phyloP scores from a whole-genome alignment of 2,113 vertebrate genomes.

The Zeus faber region DNA sequence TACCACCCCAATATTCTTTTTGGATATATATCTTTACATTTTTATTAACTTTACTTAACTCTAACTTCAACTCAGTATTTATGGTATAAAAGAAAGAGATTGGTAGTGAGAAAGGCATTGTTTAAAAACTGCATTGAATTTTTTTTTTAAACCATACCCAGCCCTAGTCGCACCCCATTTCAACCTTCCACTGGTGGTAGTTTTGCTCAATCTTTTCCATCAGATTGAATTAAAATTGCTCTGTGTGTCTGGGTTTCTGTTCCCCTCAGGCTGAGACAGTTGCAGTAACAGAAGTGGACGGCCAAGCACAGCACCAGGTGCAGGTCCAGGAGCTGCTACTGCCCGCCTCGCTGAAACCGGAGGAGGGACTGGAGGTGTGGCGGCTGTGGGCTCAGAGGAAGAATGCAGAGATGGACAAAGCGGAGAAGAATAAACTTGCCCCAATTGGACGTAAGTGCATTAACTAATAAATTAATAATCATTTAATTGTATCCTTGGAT shows the following conservation, averaged over 20 bases:
- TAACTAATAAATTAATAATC: background rate
- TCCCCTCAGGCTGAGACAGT: constrained; percentile 84
- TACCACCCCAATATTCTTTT: too few species aligned
- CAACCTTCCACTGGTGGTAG: too few species aligned
- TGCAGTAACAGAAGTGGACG: constrained; percentile 70
- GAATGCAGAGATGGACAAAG: constrained; percentile 95
- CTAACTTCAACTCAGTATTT: too few species aligned
- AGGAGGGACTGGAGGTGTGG: constrained; percentile 97
- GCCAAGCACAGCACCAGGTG: constrained; percentile 81
- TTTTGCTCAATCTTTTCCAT: too few species aligned
- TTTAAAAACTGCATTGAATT: too few species aligned
- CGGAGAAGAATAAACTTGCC: constrained; percentile 89
- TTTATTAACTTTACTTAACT: too few species aligned
- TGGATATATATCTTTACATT: too few species aligned
- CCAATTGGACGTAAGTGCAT: constrained; percentile 91
- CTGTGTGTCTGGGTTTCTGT: background rate
- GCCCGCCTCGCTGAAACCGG: constrained; percentile 92
- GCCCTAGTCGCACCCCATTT: too few species aligned
- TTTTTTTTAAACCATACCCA: too few species aligned
- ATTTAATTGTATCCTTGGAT: too few species aligned
- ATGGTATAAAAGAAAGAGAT: too few species aligned
- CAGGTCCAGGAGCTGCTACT: constrained; percentile 91
- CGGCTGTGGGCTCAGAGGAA: constrained; percentile 95
- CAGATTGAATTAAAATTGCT: background rate
- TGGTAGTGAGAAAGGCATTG: too few species aligned